Percentiles rank a stretch among this genome's conserved stretches.
Evolutionary conservation across 1,140 invertebrate genomes (phyloP).

Genomic region (Artemia franciscana): DNA sequence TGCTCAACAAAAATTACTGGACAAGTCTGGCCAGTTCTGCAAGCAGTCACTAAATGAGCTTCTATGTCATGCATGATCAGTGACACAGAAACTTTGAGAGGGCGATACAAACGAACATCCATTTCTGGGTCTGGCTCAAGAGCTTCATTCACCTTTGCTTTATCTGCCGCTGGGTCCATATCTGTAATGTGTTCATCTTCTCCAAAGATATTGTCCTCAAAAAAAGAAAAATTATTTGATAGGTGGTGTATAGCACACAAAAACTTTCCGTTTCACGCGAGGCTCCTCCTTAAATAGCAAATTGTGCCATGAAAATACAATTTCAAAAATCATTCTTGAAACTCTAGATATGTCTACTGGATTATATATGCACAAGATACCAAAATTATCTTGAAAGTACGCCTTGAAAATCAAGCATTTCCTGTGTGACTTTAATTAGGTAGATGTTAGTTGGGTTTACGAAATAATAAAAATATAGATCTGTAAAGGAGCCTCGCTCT

Average conservation of each 20-base stretch:
- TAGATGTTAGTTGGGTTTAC: too few species aligned
- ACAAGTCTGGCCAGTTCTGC: constrained; percentile 61
- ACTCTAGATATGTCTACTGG: not conserved
- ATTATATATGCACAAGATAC: too few species aligned
- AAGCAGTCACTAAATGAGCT: constrained; percentile 59
- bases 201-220: constrained; percentile 79
- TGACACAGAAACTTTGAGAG: constrained; percentile 70
- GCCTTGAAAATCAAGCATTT: too few species aligned
- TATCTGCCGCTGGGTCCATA: constrained; percentile 32
- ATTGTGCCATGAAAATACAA: too few species aligned
- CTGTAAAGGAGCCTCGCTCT: too few species aligned
- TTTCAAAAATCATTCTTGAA: not conserved
- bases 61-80: constrained; percentile 88
- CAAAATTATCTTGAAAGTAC: too few species aligned
- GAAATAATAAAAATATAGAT: too few species aligned
- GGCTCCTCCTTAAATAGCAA: too few species aligned
- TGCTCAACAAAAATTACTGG: constrained; percentile 70
- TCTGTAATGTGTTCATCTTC: constrained; percentile 82
- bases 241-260: not conserved
- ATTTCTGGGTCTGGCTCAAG: constrained; percentile 20
- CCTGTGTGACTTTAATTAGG: too few species aligned
- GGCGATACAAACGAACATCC: constrained; percentile 63
- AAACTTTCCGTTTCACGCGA: not conserved
- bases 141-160: constrained; percentile 2
- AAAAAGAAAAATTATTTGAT: constrained; percentile 10